Percentiles rank a stretch among this genome's conserved stretches.
Conservation (phyloP, 2,888 invertebrate genomes). For the Hanleya hanleyi region DNA sequence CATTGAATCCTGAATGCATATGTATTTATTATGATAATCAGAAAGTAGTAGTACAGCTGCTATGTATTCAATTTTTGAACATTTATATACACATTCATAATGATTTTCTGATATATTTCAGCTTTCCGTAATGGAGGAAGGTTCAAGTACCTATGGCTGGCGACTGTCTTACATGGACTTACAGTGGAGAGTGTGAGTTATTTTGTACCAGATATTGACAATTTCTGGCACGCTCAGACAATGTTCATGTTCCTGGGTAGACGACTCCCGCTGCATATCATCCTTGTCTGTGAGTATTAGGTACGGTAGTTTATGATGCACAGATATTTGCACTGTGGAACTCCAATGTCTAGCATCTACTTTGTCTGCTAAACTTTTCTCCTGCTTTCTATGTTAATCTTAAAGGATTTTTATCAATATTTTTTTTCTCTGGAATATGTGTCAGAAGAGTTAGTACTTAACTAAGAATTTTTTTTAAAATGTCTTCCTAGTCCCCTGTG, state of each 20-base stretch:
- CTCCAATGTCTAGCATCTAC: too few species aligned
- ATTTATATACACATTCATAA: not conserved
- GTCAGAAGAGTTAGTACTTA: too few species aligned
- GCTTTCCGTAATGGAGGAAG: slow-evolving; percentile 83
- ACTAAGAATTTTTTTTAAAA: too few species aligned
- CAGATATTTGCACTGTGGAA: too few species aligned
- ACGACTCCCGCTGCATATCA: slow-evolving; percentile 83
- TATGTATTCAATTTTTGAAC: not conserved
- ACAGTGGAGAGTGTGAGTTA: slow-evolving; percentile 83
- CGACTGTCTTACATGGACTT: slow-evolving; percentile 82
- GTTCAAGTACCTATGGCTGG: slow-evolving; percentile 84
- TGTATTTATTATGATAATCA: not conserved
- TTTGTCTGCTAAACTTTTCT: too few species aligned
- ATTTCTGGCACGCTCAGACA: slow-evolving; percentile 89
- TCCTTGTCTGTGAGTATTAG: slow-evolving; percentile 82
- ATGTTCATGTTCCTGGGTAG: slow-evolving; percentile 83
- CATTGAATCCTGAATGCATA: too few species aligned
- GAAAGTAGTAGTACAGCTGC: not conserved
- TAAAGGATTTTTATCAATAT: too few species aligned
- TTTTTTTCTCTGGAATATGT: too few species aligned
- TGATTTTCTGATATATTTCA: slow-evolving; percentile 64
- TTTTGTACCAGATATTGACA: slow-evolving; percentile 83
- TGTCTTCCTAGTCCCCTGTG: too few species aligned
- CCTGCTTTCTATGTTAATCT: too few species aligned
- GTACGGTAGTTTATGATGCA: too few species aligned